Evolutionary conservation across 2,113 vertebrate genomes (phyloP), one percentile per base, ranked within the genome.

Genomic region (Thymallus thymallus): DNA sequence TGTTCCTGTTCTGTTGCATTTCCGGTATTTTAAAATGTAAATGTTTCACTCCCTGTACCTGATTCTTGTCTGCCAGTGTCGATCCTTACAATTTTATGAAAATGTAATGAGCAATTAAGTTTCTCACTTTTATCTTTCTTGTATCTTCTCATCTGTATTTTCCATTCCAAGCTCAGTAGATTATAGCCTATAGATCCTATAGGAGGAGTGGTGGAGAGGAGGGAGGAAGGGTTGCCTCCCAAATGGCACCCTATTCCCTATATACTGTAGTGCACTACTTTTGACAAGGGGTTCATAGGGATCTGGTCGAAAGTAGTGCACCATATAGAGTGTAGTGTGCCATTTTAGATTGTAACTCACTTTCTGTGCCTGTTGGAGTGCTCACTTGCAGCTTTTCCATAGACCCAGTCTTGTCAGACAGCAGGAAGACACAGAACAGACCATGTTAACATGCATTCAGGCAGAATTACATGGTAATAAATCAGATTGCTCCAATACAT

Each of bases 301-400:
- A 16, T 51, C 48, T 51, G 48, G 48, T 51, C 48, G 18, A 51
- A 51, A 12, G 35, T 41, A 51, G 48, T 51, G 48, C 48, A 16
- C 14, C 14, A 51, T 18, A 51, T 18, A 4, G 4, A 5, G 16
- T 5, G 5, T 51, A 16, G 5, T 9, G 35, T 22, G 22, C 3
- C 16, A 51, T 51, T 51, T 51, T 16, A 51, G 16, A 20, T 2
- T n/a, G 56, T 22, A 69, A 92, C 94, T 91, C 82, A 96, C 96
- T 86, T 85, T 92, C 85, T 68, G 94, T 93, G 80, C 91, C 87
- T 72, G 93, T 88, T 51, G 93, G 87, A 78, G 94, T 94, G 90
- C 91, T 92, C 76, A 94, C 91, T 84, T 95, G 92, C 72, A 93
- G 84, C 88, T 95, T 95, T 68, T 96, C 95, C 72, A 90, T 84